These are phyloP conservation scores for Atherinosoma microstoma DNA, from an alignment of 2,797 vertebrate species.

Conservation along the genomic window DNA sequence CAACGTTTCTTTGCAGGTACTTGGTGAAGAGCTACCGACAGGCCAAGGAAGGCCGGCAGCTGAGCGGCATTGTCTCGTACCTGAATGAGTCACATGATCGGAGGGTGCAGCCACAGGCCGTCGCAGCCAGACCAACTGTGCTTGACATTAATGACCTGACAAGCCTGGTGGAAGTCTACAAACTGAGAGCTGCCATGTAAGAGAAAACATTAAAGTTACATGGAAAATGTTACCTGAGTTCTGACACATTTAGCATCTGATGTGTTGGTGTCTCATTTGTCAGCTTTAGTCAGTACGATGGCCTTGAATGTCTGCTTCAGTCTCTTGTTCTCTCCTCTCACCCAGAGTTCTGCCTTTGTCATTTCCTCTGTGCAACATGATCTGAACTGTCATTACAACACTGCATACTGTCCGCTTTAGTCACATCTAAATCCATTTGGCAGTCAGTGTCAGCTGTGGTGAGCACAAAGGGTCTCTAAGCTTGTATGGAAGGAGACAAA, in stretches of 20 bases:
- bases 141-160: slow-evolving; percentile 85
- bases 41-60: slow-evolving; percentile 86
- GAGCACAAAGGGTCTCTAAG: slow-evolving; percentile 20
- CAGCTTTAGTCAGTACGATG: background rate
- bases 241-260: background rate
- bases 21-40: slow-evolving; percentile 94
- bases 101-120: slow-evolving; percentile 88
- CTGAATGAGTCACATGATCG: slow-evolving; percentile 87
- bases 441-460: slow-evolving; percentile 19
- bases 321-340: slow-evolving; percentile 3
- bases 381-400: slow-evolving; percentile 15
- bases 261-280: slow-evolving; percentile 4
- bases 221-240: no score
- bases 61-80: slow-evolving; percentile 92
- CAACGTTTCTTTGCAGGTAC: slow-evolving; percentile 80
- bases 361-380: slow-evolving; percentile 16
- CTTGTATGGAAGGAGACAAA: slow-evolving; percentile 15
- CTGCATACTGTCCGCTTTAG: slow-evolving; percentile 27
- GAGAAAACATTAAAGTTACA: slow-evolving; percentile 31
- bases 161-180: slow-evolving; percentile 91
- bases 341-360: slow-evolving; percentile 9
- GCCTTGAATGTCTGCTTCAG: slow-evolving; percentile 1
- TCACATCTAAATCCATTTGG: slow-evolving; percentile 28
- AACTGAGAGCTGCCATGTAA: slow-evolving; percentile 91
- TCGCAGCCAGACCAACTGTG: slow-evolving; percentile 81